These are phyloP conservation scores for Automeris io DNA, from an alignment of 2,888 invertebrate species.

Conservation along the genomic window DNA sequence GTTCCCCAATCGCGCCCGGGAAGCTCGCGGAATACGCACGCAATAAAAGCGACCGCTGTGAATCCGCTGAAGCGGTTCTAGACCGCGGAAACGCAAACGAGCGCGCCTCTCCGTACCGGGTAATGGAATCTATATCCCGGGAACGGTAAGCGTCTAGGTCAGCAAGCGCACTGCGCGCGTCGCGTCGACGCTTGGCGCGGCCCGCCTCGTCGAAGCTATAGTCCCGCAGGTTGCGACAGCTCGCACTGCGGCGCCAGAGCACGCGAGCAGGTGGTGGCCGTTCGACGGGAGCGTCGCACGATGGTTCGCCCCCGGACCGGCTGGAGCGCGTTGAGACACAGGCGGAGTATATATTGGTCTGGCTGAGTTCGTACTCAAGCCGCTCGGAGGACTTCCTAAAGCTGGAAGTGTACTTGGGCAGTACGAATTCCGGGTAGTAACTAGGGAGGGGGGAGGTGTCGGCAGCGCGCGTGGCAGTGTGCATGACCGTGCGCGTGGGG, in stretches of 20 bases:
- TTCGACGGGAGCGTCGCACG: slow-evolving; percentile 14
- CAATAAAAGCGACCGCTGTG: slow-evolving; percentile 80
- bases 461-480: slow-evolving; percentile 47
- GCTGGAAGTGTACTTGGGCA: slow-evolving; percentile 62
- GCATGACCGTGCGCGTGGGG: slow-evolving; percentile 22
- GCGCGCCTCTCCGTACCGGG: slow-evolving; percentile 79
- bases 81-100: slow-evolving; percentile 68
- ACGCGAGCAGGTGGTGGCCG: slow-evolving; percentile 47
- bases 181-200: slow-evolving; percentile 78
- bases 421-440: slow-evolving; percentile 66
- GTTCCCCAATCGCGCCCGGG: slow-evolving; percentile 86
- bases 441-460: slow-evolving; percentile 61
- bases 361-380: slow-evolving; percentile 77
- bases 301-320: slow-evolving; percentile 42
- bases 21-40: slow-evolving; percentile 92
- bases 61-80: slow-evolving; percentile 78
- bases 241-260: slow-evolving; percentile 87
- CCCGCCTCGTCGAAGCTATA: slow-evolving; percentile 85
- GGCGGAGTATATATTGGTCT: slow-evolving; percentile 75
- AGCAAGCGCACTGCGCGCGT: slow-evolving; percentile 53
- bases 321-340: slow-evolving; percentile 58
- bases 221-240: slow-evolving; percentile 89
- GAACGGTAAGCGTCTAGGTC: slow-evolving; percentile 53
- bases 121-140: slow-evolving; percentile 81
- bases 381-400: slow-evolving; percentile 65